Evolutionary conservation across 53 echinoderm and acorn worm genomes (phyloP), one percentile per base, ranked within the genome.

Genomic region (Temnopleurus reevesii): DNA sequence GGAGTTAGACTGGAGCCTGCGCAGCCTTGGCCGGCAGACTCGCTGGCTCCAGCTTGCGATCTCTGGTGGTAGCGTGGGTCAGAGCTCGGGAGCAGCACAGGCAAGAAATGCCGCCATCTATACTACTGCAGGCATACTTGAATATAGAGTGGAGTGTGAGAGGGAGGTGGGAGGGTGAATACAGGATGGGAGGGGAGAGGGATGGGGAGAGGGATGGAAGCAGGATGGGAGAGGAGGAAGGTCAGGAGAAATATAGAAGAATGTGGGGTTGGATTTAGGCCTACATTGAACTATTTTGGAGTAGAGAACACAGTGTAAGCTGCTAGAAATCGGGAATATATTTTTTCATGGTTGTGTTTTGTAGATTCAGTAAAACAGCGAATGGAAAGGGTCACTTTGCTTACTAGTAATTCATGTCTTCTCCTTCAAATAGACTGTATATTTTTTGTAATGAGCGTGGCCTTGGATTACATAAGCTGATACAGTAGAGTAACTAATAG

Each of bases 11-110:
- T 89, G 55, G 81, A 90, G 87, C 91, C 90, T 44, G 90, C 18
- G 87, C 90, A 92, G 90, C 94, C 94, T 94, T 94, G 94, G 94
- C 92, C 89, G 57, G 90, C 80, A 94, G 94, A 94, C 94, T 86
- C 47, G 55, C 82, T 88, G 94, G 81, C 92, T 90, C 94, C 94
- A 92, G 59, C 82, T 55, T 53, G 76, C 92, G 90, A 92, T 94
- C 92, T 94, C 90, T 90, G 79, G 76, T 88, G 92, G 87, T 87
- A 81, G 90, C n/a, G n/a, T 80, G 87, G 94, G 92, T 66, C 88
- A 87, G 29, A 35, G 29, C 65, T 45, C n/a, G 46, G 15, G 31
- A 56, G 34, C 49, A 83, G 83, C 34, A 56, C 57, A 12, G 56
- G 47, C 45, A 23, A 4, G 4, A 13, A 15, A 18, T 10, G 71